These are phyloP conservation scores for Formica aserva DNA, from an alignment of 2,888 invertebrate genomes.

Conservation along the genomic window DNA sequence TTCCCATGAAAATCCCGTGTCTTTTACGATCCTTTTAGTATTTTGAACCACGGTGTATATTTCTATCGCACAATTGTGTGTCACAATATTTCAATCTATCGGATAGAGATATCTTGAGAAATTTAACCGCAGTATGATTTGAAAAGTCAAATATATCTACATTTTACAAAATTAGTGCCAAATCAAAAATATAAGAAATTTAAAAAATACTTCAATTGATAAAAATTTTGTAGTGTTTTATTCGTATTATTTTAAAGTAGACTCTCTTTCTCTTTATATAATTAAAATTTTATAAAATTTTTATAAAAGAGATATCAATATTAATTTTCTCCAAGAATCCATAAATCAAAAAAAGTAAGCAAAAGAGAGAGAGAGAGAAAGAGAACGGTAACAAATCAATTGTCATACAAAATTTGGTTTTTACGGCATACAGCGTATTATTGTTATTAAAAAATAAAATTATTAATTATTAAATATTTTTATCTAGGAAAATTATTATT, in stretches of 20 bases:
- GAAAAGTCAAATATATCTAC: too few species aligned
- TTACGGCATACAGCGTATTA: too few species aligned
- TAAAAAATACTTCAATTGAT: too few species aligned
- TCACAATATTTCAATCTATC: background rate
- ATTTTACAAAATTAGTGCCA: too few species aligned
- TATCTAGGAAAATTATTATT: background rate
- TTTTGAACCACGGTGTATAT: background rate
- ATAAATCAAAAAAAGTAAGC: background rate
- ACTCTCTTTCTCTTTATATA: too few species aligned
- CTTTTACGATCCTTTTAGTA: constrained; percentile 17
- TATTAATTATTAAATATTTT: background rate
- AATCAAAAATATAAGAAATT: background rate
- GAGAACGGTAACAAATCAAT: background rate
- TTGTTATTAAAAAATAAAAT: background rate
- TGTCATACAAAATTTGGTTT: too few species aligned
- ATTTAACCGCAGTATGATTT: too few species aligned
- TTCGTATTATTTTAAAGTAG: too few species aligned
- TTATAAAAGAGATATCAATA: background rate
- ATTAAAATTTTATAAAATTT: too few species aligned
- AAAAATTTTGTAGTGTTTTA: too few species aligned
- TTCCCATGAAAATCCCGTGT: constrained; percentile 12
- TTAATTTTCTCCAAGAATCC: background rate
- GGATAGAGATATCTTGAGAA: background rate
- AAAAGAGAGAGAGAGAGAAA: too few species aligned
- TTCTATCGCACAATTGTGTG: background rate